Percentiles rank a stretch among this genome's conserved stretches.
Evolutionary conservation across 2,888 invertebrate species (phyloP).

Genomic region (Drosophila robusta): DNA sequence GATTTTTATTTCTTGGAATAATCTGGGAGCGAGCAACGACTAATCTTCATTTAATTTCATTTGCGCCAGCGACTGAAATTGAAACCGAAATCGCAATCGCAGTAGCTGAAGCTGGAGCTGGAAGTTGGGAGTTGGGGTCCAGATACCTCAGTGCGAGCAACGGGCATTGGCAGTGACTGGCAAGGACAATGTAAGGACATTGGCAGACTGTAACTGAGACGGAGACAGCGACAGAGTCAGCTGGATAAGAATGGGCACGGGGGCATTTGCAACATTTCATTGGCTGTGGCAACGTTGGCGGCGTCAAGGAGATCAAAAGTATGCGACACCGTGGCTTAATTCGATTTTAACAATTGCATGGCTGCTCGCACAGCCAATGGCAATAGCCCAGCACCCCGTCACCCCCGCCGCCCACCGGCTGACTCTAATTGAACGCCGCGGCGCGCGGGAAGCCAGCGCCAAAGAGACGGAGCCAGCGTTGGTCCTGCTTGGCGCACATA

Average conservation of each 20-base stretch:
- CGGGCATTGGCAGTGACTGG: constrained; percentile 39
- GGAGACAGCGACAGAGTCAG: background rate
- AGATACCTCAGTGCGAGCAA: constrained; percentile 39
- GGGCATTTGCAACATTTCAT: constrained; percentile 74
- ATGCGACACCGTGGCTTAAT: constrained; percentile 81
- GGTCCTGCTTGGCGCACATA: constrained; percentile 68
- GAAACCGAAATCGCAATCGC: constrained; percentile 67
- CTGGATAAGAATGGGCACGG: background rate
- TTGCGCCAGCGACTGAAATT: constrained; percentile 73
- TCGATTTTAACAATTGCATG: constrained; percentile 80
- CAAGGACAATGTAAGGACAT: constrained; percentile 81
- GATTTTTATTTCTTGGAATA: constrained; percentile 82
- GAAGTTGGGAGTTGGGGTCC: constrained; percentile 3
- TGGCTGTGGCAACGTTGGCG: constrained; percentile 59
- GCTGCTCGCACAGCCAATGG: constrained; percentile 72
- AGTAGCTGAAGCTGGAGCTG: constrained; percentile 5
- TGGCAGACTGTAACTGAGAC: constrained; percentile 23
- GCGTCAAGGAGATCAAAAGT: constrained; percentile 78
- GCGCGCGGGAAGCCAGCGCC: background rate
- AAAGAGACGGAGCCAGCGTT: constrained; percentile 2
- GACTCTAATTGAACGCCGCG: constrained; percentile 69
- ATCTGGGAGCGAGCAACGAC: constrained; percentile 76
- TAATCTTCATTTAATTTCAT: constrained; percentile 84
- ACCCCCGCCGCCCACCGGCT: background rate
- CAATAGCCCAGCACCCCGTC: constrained; percentile 38